Conservation (phyloP, 2,888 invertebrate genomes). For the Heliothis peltigera region DNA sequence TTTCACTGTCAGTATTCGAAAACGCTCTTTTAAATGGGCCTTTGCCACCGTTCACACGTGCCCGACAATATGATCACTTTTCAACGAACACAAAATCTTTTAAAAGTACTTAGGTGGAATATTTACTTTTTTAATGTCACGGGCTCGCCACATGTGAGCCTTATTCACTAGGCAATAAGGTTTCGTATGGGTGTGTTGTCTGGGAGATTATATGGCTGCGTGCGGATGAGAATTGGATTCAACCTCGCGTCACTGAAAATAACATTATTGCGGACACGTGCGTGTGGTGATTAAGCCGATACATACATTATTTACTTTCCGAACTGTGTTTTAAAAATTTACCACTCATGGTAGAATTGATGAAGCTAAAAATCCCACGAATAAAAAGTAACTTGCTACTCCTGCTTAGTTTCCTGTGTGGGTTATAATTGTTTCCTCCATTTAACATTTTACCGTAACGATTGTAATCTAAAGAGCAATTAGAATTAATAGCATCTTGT, state of each 20-base stretch:
- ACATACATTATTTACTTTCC: constrained; percentile 67
- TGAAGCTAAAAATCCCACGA: constrained; percentile 40
- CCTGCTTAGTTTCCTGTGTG: constrained; percentile 59
- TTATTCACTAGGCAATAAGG: constrained; percentile 77
- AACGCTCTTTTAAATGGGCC: constrained; percentile 64
- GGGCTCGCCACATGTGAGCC: constrained; percentile 58
- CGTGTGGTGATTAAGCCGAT: constrained; percentile 72
- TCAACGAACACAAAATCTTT: constrained; percentile 58
- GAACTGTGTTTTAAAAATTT: constrained; percentile 47
- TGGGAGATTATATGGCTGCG: constrained; percentile 83
- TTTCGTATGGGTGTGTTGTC: constrained; percentile 74
- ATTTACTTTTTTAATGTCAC: constrained; percentile 48
- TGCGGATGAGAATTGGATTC: constrained; percentile 80
- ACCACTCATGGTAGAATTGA: constrained; percentile 30
- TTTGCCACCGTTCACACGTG: constrained; percentile 66
- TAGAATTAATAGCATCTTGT: constrained; percentile 63
- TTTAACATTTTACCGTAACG: constrained; percentile 63
- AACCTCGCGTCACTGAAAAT: constrained; percentile 81
- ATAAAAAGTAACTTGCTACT: constrained; percentile 41
- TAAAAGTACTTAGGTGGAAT: constrained; percentile 50
- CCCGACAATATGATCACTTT: constrained; percentile 61
- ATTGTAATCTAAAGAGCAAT: constrained; percentile 59
- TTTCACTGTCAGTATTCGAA: constrained; percentile 67
- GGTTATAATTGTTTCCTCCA: constrained; percentile 66
- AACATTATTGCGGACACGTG: constrained; percentile 81